phyloP scores from a whole-genome alignment of 2,797 vertebrate species.

The Rhinophrynus dorsalis region DNA sequence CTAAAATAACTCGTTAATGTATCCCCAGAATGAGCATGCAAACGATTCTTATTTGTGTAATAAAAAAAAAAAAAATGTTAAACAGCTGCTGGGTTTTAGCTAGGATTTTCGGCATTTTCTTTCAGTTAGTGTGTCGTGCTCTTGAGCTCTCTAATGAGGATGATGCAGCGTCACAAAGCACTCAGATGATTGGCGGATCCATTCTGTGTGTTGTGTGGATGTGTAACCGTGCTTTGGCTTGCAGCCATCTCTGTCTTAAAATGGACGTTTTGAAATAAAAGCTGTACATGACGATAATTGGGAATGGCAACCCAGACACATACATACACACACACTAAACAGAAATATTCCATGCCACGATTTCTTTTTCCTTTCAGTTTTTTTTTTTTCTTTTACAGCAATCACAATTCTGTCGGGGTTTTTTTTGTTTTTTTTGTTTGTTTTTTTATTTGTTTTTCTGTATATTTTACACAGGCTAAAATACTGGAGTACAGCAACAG shows the following conservation, averaged over 20 bases:
- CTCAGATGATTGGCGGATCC: conserved; percentile 20
- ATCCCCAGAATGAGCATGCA: not conserved
- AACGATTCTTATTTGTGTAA: not conserved
- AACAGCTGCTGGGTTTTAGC: conserved; percentile 28
- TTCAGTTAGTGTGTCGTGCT: conserved; percentile 6
- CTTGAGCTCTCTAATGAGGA: conserved; percentile 22
- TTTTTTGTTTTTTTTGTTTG: no score
- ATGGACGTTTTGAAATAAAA: conserved; percentile 35
- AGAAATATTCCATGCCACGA: not conserved
- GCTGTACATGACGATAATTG: conserved; percentile 21
- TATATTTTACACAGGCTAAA: no score
- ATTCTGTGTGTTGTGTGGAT: conserved; percentile 11
- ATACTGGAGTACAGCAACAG: no score
- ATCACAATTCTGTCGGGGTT: no score
- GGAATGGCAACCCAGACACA: not conserved
- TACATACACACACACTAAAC: no score
- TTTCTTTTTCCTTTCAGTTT: no score
- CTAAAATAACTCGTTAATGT: not conserved
- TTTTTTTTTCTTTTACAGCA: no score
- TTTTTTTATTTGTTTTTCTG: no score
- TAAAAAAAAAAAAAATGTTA: conserved; percentile 9
- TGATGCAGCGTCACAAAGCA: conserved; percentile 5
- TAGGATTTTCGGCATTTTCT: not conserved
- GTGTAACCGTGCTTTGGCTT: conserved; percentile 3
- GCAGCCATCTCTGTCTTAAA: conserved; percentile 41